phyloP scores from a whole-genome alignment of 2,797 vertebrate genomes.

The Amblyraja radiata region DNA sequence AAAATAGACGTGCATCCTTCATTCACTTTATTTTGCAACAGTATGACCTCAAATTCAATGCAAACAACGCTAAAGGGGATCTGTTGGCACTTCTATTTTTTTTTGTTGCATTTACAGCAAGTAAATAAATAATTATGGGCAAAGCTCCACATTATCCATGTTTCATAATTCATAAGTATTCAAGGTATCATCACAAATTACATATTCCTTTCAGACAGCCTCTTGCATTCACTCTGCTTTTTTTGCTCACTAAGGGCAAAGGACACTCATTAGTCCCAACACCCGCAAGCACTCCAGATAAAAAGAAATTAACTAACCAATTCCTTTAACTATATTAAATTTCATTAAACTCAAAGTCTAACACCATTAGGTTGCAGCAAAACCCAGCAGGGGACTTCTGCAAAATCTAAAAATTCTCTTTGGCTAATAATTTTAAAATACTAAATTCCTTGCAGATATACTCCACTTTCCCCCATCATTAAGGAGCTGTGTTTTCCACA shows the following conservation, averaged over 20 bases:
- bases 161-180: slow-evolving; percentile 3
- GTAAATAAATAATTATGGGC: slow-evolving; percentile 24
- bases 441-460: background rate
- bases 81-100: background rate
- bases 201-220: slow-evolving; percentile 12
- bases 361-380: slow-evolving; percentile 60
- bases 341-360: slow-evolving; percentile 71
- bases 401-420: slow-evolving; percentile 48
- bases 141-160: background rate
- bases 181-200: slow-evolving; percentile 24
- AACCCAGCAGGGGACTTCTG: slow-evolving; percentile 52
- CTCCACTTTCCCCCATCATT: background rate
- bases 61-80: background rate
- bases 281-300: slow-evolving; percentile 64
- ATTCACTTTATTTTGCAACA: background rate
- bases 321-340: slow-evolving; percentile 66
- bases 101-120: background rate
- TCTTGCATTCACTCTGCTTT: background rate
- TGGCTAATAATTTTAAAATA: background rate
- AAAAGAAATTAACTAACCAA: slow-evolving; percentile 60
- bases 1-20: background rate
- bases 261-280: slow-evolving; percentile 67
- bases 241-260: slow-evolving; percentile 53
- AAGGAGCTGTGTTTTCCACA: background rate
- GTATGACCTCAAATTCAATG: background rate